Percentiles rank a stretch among this genome's conserved stretches.
Evolutionary conservation across 2,797 vertebrate genomes (phyloP).

Genomic region (Crocidura indochinensis): DNA sequence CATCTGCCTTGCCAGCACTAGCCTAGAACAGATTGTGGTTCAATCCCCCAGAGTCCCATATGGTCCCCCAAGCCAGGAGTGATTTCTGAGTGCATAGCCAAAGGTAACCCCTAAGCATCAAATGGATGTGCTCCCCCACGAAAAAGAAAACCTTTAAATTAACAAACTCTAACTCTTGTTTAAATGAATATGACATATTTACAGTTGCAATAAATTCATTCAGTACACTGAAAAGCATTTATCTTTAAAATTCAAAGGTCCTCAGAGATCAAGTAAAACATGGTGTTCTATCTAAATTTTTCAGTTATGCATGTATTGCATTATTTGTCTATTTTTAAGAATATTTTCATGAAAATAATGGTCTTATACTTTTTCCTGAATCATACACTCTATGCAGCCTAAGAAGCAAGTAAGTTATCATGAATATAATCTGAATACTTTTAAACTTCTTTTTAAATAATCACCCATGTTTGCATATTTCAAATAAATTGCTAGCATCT

Average conservation of each 20-base stretch:
- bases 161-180: constrained; percentile 18
- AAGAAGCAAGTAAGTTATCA: background rate
- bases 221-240: constrained; percentile 42
- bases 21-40: too few species aligned
- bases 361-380: constrained; percentile 15
- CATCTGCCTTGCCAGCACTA: too few species aligned
- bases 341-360: constrained; percentile 25
- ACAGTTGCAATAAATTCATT: constrained; percentile 14
- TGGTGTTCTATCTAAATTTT: background rate
- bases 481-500: constrained; percentile 26
- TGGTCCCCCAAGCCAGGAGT: too few species aligned
- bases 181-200: constrained; percentile 50
- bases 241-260: constrained; percentile 31
- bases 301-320: background rate
- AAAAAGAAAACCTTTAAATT: too few species aligned
- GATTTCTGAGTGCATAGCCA: too few species aligned
- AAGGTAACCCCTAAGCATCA: too few species aligned
- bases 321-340: background rate
- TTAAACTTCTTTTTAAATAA: constrained; percentile 34
- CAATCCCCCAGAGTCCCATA: too few species aligned
- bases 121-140: too few species aligned
- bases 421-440: background rate
- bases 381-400: background rate
- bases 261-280: constrained; percentile 22
- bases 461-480: constrained; percentile 35